Evolutionary conservation across 1,140 invertebrate genomes (phyloP).

Genomic region (Aphis craccivora): DNA sequence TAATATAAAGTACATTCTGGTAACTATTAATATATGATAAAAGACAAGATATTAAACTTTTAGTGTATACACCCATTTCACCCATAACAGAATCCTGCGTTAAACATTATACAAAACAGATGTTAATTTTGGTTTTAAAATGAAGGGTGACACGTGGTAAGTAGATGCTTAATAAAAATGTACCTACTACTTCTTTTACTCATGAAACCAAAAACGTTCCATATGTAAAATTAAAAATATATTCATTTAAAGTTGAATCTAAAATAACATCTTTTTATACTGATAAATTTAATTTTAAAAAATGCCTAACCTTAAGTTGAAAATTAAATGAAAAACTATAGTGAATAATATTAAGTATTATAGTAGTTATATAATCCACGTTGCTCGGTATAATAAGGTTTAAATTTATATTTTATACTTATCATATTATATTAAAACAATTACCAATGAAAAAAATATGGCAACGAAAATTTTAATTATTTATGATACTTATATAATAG

Average conservation of each 20-base stretch:
- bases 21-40: conserved; percentile 27
- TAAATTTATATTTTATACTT: too few relatives aligned
- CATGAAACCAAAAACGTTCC: background rate
- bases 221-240: background rate
- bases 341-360: background rate
- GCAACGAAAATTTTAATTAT: background rate
- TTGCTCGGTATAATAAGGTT: background rate
- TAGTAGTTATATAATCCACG: background rate
- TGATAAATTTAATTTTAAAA: background rate
- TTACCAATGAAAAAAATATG: background rate
- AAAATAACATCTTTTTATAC: background rate
- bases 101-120: conserved; percentile 46
- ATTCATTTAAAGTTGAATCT: background rate
- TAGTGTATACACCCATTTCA: background rate
- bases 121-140: conserved; percentile 47
- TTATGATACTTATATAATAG: background rate
- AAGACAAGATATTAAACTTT: conserved; percentile 34
- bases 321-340: background rate
- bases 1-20: background rate
- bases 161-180: conserved; percentile 14
- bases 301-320: background rate
- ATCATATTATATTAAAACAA: background rate
- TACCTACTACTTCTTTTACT: background rate
- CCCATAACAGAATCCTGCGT: background rate
- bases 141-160: conserved; percentile 33